Evolutionary conservation across 2,797 vertebrate species (phyloP).

Genomic region (Argyrosomus regius): DNA sequence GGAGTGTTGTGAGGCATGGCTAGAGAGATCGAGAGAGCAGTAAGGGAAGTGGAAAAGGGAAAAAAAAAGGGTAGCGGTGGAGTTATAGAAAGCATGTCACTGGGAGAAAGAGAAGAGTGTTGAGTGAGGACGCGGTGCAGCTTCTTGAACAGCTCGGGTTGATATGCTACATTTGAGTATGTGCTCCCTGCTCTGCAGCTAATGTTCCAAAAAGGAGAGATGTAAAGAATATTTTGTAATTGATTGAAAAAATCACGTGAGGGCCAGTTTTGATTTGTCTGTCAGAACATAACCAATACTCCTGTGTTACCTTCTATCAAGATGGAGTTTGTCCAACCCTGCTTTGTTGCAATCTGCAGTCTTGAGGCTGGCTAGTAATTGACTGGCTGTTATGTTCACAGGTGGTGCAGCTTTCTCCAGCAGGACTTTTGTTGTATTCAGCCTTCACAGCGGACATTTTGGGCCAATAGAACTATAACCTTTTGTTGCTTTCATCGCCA

Average conservation of each 20-base stretch:
- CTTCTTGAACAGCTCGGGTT: conserved; percentile 20
- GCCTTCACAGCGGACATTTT: too few species aligned
- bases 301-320: too few species aligned
- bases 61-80: neutral
- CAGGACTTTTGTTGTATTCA: too few species aligned
- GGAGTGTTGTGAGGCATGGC: neutral
- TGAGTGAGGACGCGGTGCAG: neutral
- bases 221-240: conserved; percentile 1
- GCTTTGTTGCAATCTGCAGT: too few species aligned
- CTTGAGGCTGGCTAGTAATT: too few species aligned
- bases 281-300: too few species aligned
- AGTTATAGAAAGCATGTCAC: neutral
- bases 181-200: conserved; percentile 17
- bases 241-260: neutral
- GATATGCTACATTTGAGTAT: conserved; percentile 13
- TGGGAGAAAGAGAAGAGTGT: neutral
- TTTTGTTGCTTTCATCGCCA: too few species aligned
- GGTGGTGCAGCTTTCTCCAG: too few species aligned
- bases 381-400: too few species aligned
- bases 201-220: conserved; percentile 18
- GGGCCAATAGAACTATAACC: too few species aligned
- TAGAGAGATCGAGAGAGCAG: neutral
- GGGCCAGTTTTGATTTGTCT: neutral
- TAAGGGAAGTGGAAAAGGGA: neutral
- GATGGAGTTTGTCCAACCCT: too few species aligned